phyloP scores from a whole-genome alignment of 2,888 invertebrate genomes.

The Aradus depressus region DNA sequence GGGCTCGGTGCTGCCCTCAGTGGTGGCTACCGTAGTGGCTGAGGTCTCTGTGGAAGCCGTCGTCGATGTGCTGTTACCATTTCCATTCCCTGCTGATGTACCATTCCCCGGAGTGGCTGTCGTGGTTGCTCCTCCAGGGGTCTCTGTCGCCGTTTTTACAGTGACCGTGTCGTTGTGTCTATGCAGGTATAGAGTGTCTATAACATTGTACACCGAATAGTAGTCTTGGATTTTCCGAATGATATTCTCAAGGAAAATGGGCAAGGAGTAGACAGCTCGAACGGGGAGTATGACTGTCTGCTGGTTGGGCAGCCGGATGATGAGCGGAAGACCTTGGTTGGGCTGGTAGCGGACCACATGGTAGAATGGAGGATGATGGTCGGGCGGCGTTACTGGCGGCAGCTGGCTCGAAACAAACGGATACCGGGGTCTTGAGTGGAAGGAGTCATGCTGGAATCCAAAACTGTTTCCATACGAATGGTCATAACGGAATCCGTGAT shows the following conservation, averaged over 20 bases:
- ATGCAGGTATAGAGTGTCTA: constrained; percentile 26
- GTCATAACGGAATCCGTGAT: too few relatives aligned
- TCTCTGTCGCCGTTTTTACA: constrained; percentile 3
- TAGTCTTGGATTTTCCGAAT: constrained; percentile 57
- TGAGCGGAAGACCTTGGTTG: constrained; percentile 12
- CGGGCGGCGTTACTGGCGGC: too few relatives aligned
- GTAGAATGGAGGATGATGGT: too few relatives aligned
- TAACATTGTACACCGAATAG: constrained; percentile 48
- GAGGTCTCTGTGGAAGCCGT: background rate
- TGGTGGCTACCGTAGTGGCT: background rate
- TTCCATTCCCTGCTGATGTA: too few relatives aligned
- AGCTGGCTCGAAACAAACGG: too few relatives aligned
- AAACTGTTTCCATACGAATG: too few relatives aligned
- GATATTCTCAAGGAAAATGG: constrained; percentile 54
- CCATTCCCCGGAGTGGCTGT: too few relatives aligned
- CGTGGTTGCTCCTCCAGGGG: background rate
- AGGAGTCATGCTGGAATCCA: too few relatives aligned
- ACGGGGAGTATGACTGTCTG: constrained; percentile 25
- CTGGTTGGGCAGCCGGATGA: constrained; percentile 21
- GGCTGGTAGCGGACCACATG: constrained; percentile 5
- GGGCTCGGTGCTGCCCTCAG: background rate
- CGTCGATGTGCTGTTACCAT: too few relatives aligned
- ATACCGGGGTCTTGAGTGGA: too few relatives aligned
- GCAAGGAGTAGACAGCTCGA: constrained; percentile 39
- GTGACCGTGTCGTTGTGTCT: constrained; percentile 17